Conservation (phyloP, 2,797 vertebrate genomes). For the Echiichthys vipera region DNA sequence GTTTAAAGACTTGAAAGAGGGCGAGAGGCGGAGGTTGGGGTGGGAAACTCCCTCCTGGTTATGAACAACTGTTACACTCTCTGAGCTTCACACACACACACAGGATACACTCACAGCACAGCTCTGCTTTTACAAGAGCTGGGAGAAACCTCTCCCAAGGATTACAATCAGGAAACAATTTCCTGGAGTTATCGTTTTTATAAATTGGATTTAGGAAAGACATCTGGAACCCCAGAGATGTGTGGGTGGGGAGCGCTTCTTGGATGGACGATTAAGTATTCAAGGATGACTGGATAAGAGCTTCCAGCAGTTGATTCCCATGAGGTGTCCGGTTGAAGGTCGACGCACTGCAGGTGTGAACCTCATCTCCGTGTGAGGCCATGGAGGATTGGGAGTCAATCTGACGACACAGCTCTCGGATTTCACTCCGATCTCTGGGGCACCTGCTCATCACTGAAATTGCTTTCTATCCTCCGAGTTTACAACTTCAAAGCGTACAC, state of each 20-base stretch:
- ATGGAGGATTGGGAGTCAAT: conserved; percentile 3
- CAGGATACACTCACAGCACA: conserved; percentile 31
- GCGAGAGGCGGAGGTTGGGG: conserved; percentile 64
- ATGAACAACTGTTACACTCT: conserved; percentile 56
- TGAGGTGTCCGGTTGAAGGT: conserved; percentile 1
- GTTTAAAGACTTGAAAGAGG: conserved; percentile 56
- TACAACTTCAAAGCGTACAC: conserved; percentile 61
- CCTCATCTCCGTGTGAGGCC: not conserved
- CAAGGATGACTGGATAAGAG: conserved; percentile 43
- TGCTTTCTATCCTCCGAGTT: conserved; percentile 53
- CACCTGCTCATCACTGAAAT: conserved; percentile 69
- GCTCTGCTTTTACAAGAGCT: not conserved
- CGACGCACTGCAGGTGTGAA: conserved; percentile 57
- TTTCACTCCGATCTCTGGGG: conserved; percentile 44
- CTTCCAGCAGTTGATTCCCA: conserved; percentile 35
- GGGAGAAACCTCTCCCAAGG: conserved; percentile 30
- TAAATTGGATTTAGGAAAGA: conserved; percentile 52
- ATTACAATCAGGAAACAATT: conserved; percentile 47
- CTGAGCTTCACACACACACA: conserved; percentile 29
- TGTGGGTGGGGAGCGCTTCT: conserved; percentile 48
- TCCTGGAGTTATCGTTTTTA: conserved; percentile 25
- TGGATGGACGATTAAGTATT: conserved; percentile 47
- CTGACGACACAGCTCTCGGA: conserved; percentile 32
- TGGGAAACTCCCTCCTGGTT: conserved; percentile 76
- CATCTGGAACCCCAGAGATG: conserved; percentile 60